Conservation (phyloP, 2,888 invertebrate genomes). For the Malacosoma neustria region DNA sequence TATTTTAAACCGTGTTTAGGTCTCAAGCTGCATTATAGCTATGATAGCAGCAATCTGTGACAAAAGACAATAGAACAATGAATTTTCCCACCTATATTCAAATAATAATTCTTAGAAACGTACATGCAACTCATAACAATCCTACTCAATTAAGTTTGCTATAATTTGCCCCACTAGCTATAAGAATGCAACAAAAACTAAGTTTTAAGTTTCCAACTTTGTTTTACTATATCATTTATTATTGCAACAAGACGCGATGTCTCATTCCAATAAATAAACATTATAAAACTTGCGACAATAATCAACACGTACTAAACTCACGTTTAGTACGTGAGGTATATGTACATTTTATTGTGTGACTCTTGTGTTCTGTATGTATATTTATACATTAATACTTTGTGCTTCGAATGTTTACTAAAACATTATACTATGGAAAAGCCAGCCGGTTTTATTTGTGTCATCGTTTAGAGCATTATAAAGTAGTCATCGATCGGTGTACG, state of each 20-base stretch:
- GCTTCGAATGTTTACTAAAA: neutral
- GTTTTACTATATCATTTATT: neutral
- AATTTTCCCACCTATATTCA: slow-evolving; percentile 57
- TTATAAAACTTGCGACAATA: neutral
- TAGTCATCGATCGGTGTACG: too few relatives aligned
- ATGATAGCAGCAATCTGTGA: slow-evolving; percentile 51
- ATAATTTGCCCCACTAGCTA: neutral
- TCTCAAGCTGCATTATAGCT: slow-evolving; percentile 45
- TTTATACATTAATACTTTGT: neutral
- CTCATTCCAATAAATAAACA: neutral
- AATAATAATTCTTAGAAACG: slow-evolving; percentile 49
- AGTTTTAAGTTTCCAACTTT: neutral
- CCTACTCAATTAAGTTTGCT: neutral
- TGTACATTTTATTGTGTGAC: neutral
- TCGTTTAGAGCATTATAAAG: too few relatives aligned
- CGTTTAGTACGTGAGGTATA: neutral
- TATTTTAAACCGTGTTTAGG: neutral
- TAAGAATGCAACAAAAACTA: neutral
- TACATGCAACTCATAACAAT: slow-evolving; percentile 1
- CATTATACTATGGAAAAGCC: neutral
- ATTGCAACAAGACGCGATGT: neutral
- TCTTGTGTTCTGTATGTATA: neutral
- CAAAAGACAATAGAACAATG: slow-evolving; percentile 67
- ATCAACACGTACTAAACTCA: neutral
- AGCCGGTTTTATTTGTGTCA: too few relatives aligned